phyloP scores from a whole-genome alignment of 2,113 vertebrate genomes.

The Aramus guarauna region DNA sequence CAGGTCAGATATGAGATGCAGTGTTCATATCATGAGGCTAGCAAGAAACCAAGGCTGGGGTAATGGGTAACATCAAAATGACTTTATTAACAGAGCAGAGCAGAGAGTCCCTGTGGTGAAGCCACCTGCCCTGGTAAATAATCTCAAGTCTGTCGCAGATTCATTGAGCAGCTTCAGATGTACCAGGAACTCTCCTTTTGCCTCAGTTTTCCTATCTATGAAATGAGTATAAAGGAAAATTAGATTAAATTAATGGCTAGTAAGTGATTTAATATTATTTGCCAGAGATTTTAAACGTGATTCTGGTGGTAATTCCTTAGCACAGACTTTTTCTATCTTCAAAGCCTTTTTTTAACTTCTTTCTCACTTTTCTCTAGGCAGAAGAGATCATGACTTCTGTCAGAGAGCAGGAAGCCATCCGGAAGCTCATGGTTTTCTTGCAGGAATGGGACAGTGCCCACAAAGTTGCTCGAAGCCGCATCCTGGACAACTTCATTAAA shows the following conservation, averaged over 20 bases:
- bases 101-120: neutral
- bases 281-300: neutral
- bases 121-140: neutral
- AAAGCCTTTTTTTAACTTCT: neutral
- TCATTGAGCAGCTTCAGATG: neutral
- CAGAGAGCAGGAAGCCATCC: conserved; percentile 73
- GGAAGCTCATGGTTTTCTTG: conserved; percentile 76
- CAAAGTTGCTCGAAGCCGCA: conserved; percentile 46
- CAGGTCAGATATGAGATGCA: conserved; percentile 5
- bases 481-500: conserved; percentile 78
- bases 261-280: neutral
- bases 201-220: neutral
- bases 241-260: neutral
- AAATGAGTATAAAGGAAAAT: neutral
- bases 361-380: neutral
- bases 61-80: conserved; percentile 23
- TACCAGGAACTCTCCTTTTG: neutral
- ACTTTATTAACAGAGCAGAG: conserved; percentile 27
- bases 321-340: neutral
- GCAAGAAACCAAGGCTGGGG: neutral
- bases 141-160: neutral
- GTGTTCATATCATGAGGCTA: conserved; percentile 7
- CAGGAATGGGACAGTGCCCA: conserved; percentile 81
- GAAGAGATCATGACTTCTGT: conserved; percentile 65
- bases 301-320: neutral